Base-by-base conservation (phyloP, 2,113 vertebrate species). In the Gila orcuttii region DNA sequence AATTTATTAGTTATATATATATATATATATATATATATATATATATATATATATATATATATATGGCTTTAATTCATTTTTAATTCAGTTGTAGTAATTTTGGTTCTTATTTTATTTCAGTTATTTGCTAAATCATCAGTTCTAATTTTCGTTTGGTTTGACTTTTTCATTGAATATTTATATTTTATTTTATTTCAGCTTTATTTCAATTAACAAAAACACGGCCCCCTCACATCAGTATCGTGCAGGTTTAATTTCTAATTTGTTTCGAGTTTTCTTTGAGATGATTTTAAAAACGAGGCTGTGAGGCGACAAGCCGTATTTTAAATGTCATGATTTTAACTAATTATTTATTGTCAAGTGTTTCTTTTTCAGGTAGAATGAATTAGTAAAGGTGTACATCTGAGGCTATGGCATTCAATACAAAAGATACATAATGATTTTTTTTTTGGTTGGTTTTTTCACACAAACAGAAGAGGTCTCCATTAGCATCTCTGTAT, bases 401-500 rank as follows among this genome's bases (percentile, higher is more conserved):
- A 69, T 80, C n/a, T 52, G 45, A 23, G 42, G 9, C 52, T 33
- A 15, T 36, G 47, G 9, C 28, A 21, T 69, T 45, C 45, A 17
- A 47, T 81, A 66, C 60, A 33, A 47, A 0, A 25, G 15, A 21
- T 45, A 47, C 28, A 68, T 68, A 33, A 21, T 19, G 68, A 57
- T 17, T 47, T 15, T 68, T 15, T 68, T 57, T 8, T 7, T 57
- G 8, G 8, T 2, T 90, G 47, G 91, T 69, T 92, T 64, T 91
- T 42, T 90, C 33, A 31, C 78, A 25, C 88, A 87, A 92, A 91
- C 91, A 99, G 98, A 97, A 91, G 96, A 98, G 86, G 91, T 98
- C 87, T 97, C 97, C 84, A 91, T 98, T 93, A 99, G 97, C 91
- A 99, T 99, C 93, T 99, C 98, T 4, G 98, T 99, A 85, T 99